Conservation (phyloP, 2,888 invertebrate species). For the Odiellus spinosus region DNA sequence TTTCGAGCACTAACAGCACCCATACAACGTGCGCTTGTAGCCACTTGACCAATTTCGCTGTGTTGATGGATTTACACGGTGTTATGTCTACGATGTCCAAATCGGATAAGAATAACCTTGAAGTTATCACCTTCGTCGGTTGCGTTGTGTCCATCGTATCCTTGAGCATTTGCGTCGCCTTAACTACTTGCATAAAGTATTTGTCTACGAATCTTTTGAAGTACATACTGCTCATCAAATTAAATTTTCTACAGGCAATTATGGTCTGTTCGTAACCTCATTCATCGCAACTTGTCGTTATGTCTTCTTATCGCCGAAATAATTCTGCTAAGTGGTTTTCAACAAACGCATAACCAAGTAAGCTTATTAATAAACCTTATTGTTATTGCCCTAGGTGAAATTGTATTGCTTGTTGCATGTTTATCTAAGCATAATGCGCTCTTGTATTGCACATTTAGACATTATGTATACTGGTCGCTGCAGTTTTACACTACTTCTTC, state of each 20-base stretch:
- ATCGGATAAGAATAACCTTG: conserved; percentile 2
- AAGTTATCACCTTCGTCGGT: conserved; percentile 9
- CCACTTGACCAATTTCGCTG: conserved; percentile 12
- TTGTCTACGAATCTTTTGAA: not conserved
- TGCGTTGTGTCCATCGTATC: conserved; percentile 10
- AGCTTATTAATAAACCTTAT: not conserved
- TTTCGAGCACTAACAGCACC: conserved; percentile 5
- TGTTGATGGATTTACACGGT: conserved; percentile 10
- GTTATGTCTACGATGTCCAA: conserved; percentile 2
- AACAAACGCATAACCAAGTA: conserved; percentile 15
- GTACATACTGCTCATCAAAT: not conserved
- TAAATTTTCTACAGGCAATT: no score
- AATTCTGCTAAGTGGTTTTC: conserved; percentile 12
- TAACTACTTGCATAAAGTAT: conserved; percentile 7
- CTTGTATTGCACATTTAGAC: conserved; percentile 1
- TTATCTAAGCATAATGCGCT: no score
- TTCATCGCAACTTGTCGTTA: conserved; percentile 15
- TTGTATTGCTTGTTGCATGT: no score
- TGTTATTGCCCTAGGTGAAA: no score
- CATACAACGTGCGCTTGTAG: conserved; percentile 10
- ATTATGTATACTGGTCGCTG: conserved; percentile 15
- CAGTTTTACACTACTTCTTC: conserved; percentile 16
- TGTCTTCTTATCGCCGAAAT: conserved; percentile 14
- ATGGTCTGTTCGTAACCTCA: conserved; percentile 14
- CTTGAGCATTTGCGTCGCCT: conserved; percentile 7